These are phyloP conservation scores for Sceloporus tristichus DNA, from an alignment of 2,113 vertebrate species.

Conservation along the genomic window DNA sequence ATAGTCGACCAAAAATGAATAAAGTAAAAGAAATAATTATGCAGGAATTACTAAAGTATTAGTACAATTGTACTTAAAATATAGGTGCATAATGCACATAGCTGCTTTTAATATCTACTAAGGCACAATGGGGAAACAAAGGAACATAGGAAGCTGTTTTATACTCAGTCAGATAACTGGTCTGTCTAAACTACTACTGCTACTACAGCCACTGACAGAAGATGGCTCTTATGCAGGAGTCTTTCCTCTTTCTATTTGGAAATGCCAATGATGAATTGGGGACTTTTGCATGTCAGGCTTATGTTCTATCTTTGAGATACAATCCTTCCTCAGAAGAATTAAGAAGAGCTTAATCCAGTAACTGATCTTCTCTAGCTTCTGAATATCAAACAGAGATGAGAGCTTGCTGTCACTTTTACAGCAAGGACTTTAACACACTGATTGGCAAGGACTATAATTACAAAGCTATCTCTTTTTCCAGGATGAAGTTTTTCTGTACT, in stretches of 20 bases:
- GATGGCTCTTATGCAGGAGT: background rate
- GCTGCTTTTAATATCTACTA: background rate
- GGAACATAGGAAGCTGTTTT: background rate
- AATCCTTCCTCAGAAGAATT: background rate
- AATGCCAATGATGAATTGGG: background rate
- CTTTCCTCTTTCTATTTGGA: background rate
- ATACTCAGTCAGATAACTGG: background rate
- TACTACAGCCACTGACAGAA: background rate
- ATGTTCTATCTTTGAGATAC: background rate
- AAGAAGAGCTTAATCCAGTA: background rate
- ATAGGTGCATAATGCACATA: background rate
- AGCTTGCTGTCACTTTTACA: background rate
- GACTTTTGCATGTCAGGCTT: background rate
- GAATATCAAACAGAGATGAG: background rate
- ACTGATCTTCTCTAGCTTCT: background rate
- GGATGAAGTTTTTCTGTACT: background rate
- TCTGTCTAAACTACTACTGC: background rate
- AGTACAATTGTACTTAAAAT: background rate
- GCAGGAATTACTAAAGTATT: background rate
- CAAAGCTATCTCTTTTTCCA: conserved; percentile 3
- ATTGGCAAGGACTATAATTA: background rate
- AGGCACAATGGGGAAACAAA: background rate
- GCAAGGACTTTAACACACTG: background rate
- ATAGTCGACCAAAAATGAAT: background rate
- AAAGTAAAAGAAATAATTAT: background rate